Evolutionary conservation across 2,797 vertebrate genomes (phyloP), one percentile per base, ranked within the genome.

Genomic region (Stomatorhinus walkeri): DNA sequence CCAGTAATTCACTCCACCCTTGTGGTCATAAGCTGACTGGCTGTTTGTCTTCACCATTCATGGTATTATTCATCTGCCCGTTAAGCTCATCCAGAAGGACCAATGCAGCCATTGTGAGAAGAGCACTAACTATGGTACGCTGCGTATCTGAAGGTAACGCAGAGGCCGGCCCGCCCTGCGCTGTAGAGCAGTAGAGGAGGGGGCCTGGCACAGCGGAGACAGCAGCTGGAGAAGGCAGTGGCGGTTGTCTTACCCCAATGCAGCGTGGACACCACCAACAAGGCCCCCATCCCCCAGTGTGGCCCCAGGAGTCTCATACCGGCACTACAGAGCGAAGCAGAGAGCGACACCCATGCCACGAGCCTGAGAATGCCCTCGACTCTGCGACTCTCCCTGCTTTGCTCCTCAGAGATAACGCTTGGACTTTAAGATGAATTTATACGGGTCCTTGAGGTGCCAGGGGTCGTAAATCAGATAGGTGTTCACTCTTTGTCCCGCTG

Each of bases 371-470:
- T 1, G 24, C 24, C 64, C 24, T 32, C 64, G 10, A 68, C 28
- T 68, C 28, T 32, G 64, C 4, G 1, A 32, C 28, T 36, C 64
- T 72, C 28, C 12, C 64, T 5, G 64, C 28, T 72, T 36, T 72
- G 12, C 64, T 72, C 64, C 28, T 36, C 12, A 72, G 64, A 72
- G 64, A 72, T 72, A 72, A 72, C 64, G 4, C 28, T 36, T 72
- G 64, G 64, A 72, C 64, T 72, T 72, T 72, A 72, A 72, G 64
- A 72, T 72, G 28, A 72, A 36, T 72, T 72, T 68, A 68, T 68
- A 28, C 61, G 61, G 24, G 61, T 72, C 28, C 28, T 14, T 16
- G 28, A 72, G 64, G 12, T 16, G 64, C 24, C 24, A 59, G 28
- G 28, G 28, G 64, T 72, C 64, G 12, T 72, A 72, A 72, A 72